These are phyloP conservation scores for Hydriomena furcata DNA, from an alignment of 2,888 invertebrate genomes.

Conservation along the genomic window DNA sequence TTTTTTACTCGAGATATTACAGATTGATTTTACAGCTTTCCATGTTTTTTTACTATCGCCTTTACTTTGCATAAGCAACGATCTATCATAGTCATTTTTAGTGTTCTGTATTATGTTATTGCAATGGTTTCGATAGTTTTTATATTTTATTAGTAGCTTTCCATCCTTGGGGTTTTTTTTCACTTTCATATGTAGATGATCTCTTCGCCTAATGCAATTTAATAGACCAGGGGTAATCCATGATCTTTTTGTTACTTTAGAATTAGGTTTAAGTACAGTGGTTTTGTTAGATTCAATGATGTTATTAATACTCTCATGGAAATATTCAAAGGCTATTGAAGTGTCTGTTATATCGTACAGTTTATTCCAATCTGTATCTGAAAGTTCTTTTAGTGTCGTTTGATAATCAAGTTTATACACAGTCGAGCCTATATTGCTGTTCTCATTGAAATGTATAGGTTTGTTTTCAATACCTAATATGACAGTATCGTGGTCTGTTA, in stretches of 20 bases:
- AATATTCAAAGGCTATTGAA: no score
- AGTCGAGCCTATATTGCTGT: no score
- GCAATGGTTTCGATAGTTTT: constrained; percentile 13
- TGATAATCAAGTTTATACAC: not conserved
- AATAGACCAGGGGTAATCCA: constrained; percentile 14
- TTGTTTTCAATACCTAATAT: constrained; percentile 6
- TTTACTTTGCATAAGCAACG: not conserved
- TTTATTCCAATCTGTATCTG: no score
- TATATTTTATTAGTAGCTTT: not conserved
- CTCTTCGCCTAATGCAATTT: not conserved
- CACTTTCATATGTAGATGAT: constrained; percentile 2
- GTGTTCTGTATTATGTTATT: not conserved
- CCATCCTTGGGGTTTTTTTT: not conserved
- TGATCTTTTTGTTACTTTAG: not conserved
- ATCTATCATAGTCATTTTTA: constrained; percentile 7
- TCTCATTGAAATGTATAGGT: not conserved
- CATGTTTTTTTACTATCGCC: constrained; percentile 14
- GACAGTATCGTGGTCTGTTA: constrained; percentile 13
- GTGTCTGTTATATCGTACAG: no score
- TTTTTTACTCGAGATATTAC: not conserved
- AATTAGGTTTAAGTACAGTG: not conserved
- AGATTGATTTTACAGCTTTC: constrained; percentile 9
- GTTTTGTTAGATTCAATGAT: not conserved
- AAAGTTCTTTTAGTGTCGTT: no score
- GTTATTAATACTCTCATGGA: not conserved